Evolutionary conservation across 1,140 invertebrate species (phyloP), one percentile per base, ranked within the genome.

Genomic region (Bombus impatiens): DNA sequence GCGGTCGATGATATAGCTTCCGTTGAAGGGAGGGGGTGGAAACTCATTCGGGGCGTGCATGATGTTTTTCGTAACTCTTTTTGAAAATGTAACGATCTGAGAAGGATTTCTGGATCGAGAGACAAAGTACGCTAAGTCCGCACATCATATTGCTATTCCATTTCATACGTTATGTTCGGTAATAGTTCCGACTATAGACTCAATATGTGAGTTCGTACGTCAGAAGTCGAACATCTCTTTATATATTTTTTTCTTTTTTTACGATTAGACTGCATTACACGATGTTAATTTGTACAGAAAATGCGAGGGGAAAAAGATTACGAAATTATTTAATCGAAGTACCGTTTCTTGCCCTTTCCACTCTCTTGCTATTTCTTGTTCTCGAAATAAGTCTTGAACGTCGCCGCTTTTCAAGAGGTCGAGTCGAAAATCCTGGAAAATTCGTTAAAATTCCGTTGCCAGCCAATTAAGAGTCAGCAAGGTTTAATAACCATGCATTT

Each of bases 401-500:
- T 32, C n/a, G n/a, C 6, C 32, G 18, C n/a, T 67, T 32, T 32
- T n/a, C 59, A n/a, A 67, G 65, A 32, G n/a, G 4, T 32, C 15
- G n/a, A 15, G n/a, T 2, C 13, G 62, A 67, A 67, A 32, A 32
- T 67, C n/a, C n/a, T 15, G 65, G 65, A 15, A 32, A 32, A 67
- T 67, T 67, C 65, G n/a, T 67, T 67, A 32, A 32, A 67, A 67
- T 67, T 67, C n/a, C 65, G 18, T 35, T 40, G 35, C 37, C n/a
- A 42, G 37, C 35, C 40, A 37, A 42, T 72, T 42, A 72, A 72
- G 13, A 42, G 40, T 74, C 28, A 15, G n/a, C 42, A 3, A 12
- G 42, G 42, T 32, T 75, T 75, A 75, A 75, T 75, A 32, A 47
- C n/a, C 72, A n/a, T 32, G 15, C 18, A 47, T 75, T 75, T 32